Percentiles rank a stretch among this genome's conserved stretches.
phyloP scores from a whole-genome alignment of 2,888 invertebrate species.

The Eledona agricola region DNA sequence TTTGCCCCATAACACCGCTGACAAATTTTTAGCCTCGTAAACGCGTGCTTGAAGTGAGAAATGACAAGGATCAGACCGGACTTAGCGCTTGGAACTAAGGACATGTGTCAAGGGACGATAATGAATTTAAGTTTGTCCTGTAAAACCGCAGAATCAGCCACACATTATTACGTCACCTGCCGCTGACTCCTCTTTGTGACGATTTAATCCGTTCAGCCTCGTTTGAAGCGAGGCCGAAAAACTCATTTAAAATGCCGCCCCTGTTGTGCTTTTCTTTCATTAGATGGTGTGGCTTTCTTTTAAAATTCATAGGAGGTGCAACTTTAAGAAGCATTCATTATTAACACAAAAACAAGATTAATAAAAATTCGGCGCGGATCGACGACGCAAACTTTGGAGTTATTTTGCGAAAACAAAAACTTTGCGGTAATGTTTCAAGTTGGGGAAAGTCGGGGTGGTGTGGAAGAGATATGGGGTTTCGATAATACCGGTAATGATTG shows the following conservation, averaged over 20 bases:
- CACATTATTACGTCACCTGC: constrained; percentile 26
- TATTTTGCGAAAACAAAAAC: constrained; percentile 5
- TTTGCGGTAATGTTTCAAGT: constrained; percentile 1
- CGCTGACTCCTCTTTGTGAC: constrained; percentile 21
- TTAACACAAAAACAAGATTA: constrained; percentile 18
- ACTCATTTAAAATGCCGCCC: constrained; percentile 19
- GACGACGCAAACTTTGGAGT: too few species aligned
- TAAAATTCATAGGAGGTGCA: constrained; percentile 24
- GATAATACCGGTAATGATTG: constrained; percentile 3
- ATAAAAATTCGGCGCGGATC: constrained; percentile 1
- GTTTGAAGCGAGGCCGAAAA: constrained; percentile 13
- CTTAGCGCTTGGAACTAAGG: constrained; percentile 41
- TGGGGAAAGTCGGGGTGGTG: neutral
- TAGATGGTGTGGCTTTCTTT: constrained; percentile 20
- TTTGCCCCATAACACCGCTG: constrained; percentile 7
- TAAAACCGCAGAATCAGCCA: constrained; percentile 20
- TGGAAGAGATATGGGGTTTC: constrained; percentile 4
- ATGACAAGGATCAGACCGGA: constrained; percentile 41
- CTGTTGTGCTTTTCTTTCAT: constrained; percentile 22
- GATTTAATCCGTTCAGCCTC: constrained; percentile 19
- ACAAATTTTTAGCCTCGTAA: constrained; percentile 39
- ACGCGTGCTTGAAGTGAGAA: constrained; percentile 38
- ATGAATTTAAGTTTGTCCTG: constrained; percentile 40
- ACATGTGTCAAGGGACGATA: constrained; percentile 41
- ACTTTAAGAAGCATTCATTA: constrained; percentile 18